Base-by-base conservation (phyloP, 2,888 invertebrate genomes). In the Octonoba sinensis region DNA sequence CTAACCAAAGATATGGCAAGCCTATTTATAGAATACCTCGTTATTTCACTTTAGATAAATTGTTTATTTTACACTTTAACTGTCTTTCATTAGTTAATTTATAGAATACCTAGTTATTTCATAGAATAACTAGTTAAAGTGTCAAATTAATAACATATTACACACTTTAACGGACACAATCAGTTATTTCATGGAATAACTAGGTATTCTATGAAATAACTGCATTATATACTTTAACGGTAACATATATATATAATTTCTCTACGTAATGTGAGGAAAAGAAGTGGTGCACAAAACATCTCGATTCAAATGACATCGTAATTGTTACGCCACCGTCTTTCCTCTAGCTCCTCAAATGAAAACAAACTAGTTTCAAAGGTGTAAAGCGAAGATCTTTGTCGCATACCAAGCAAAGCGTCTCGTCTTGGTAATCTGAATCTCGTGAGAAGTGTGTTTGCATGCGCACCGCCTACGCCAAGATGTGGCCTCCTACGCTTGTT, bases 371-470 rank as follows among this genome's bases (percentile, higher is more conserved):
- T 36, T 36, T 36, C 13, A 69, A 11, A 79, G 79, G 73, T 79
- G 79, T 73, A 67, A 79, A 78, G 73, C 62, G 67, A 57, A 54
- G 49, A 62, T 73, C 67, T 79, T 62, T 36, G 27, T 20, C 46
- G 46, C 72, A 67, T 59, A 51, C 71, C 60, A 46, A 59, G 51
- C 59, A n/a, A 24, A 67, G 36, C 79, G 27, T 60, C 79, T 73
- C 72, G 79, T 67, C 64, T 66, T 54, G 12, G 79, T 73, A 79
- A 79, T 57, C 72, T 51, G 79, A 79, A 72, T 66, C 79, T 67
- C 79, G 79, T 79, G 79, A 79, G 79, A 79, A 79, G 79, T 67
- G 6, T 64, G 59, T 60, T 44, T 60, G 59, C 57, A 56, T 13
- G 56, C 46, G 57, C 66, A 47, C 44, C 66, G 71, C 71, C 67